These are phyloP conservation scores for Neomicropteryx cornuta DNA, from an alignment of 1,140 invertebrate species.

Conservation along the genomic window DNA sequence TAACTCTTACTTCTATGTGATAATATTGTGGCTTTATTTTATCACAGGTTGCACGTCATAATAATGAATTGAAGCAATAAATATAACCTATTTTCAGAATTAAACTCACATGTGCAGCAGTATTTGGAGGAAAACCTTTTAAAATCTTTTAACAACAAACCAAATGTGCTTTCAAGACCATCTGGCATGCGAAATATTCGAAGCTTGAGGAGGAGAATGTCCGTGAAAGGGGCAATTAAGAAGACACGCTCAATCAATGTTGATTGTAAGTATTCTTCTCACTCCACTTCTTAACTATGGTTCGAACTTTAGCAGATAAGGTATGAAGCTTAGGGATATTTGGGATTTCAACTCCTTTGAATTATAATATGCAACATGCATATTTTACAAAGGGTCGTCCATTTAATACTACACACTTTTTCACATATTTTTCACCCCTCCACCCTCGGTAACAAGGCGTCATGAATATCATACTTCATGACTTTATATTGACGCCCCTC, in stretches of 20 bases:
- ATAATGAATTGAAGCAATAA: conserved; percentile 6
- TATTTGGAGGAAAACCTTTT: conserved; percentile 82
- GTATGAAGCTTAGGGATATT: too few species aligned
- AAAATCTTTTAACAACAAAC: conserved; percentile 63
- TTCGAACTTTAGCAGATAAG: too few species aligned
- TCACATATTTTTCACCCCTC: too few species aligned
- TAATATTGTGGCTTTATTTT: not conserved
- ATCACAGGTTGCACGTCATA: not conserved
- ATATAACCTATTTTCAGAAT: conserved; percentile 38
- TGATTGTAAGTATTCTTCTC: conserved; percentile 49
- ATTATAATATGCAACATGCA: too few species aligned
- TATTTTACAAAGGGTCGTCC: too few species aligned
- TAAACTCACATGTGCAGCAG: conserved; percentile 72
- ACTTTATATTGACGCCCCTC: too few species aligned
- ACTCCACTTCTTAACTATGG: too few species aligned
- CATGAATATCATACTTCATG: too few species aligned
- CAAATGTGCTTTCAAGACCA: conserved; percentile 49
- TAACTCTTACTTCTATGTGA: not conserved
- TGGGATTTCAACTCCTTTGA: not conserved
- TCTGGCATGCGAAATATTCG: conserved; percentile 34
- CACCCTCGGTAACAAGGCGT: too few species aligned
- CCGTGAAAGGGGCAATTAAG: conserved; percentile 75
- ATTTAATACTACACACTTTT: too few species aligned
- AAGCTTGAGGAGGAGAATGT: conserved; percentile 59
- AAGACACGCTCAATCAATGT: conserved; percentile 79